Evolutionary conservation across 2,113 vertebrate genomes (phyloP).

Genomic region (Empidonax traillii): DNA sequence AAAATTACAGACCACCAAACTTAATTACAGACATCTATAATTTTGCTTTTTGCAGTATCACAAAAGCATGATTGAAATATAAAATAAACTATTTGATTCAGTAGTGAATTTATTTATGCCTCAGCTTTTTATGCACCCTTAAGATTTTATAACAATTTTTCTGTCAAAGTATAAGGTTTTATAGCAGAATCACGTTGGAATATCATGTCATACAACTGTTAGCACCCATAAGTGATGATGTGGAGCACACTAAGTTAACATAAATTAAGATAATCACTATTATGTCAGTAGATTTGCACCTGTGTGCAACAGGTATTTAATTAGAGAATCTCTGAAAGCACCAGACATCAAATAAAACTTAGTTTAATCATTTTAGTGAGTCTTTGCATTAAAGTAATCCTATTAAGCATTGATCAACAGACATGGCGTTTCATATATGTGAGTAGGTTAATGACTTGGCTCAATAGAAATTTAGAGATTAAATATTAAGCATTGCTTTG

Average conservation of each 20-base stretch:
- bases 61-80: not conserved
- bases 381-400: not conserved
- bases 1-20: not conserved
- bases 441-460: not conserved
- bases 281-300: not conserved
- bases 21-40: not conserved
- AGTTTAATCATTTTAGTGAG: not conserved
- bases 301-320: not conserved
- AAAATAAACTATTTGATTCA: not conserved
- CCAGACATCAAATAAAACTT: not conserved
- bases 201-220: not conserved
- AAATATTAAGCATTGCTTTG: not conserved
- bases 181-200: not conserved
- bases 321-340: not conserved
- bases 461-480: not conserved
- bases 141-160: not conserved
- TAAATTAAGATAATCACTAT: not conserved
- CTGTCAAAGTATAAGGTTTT: not conserved
- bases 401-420: not conserved
- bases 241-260: not conserved
- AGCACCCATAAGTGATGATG: not conserved
- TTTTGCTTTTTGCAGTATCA: not conserved
- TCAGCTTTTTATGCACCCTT: not conserved
- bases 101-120: not conserved
- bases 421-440: not conserved